Evolutionary conservation across 2,113 vertebrate species (phyloP), one percentile per base, ranked within the genome.

Genomic region (Hydropotes inermis): DNA sequence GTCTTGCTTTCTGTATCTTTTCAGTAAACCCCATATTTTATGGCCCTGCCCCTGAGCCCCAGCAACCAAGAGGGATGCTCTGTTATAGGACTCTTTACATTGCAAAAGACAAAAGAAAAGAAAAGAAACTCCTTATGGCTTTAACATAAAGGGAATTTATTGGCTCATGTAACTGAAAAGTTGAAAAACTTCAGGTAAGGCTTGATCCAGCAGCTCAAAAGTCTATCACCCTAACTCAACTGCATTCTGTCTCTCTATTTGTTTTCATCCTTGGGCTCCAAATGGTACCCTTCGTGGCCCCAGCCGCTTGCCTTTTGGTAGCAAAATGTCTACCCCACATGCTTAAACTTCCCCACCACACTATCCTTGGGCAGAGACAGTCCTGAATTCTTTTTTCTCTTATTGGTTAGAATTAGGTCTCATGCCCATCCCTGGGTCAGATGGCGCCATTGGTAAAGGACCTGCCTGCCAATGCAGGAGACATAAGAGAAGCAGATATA

Each of bases 401-500:
- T 47, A 58, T 45, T 83, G 94, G 57, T 12, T 54, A 39, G 74
- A 58, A 7, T 88, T n/a, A 54, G 52, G n/a, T 30, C 70, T 57
- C 70, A 12, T 28, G 67, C n/a, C 27, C 28, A 5, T 14, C n/a
- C 25, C 33, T 25, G 43, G 30, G 47, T 89, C 70, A 7, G 10
- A 39, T 39, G 67, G 19, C 2, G 2, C 67, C 67, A 6, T 39
- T 70, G 19, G 19, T 70, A 39, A 70, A 70, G 19, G 19, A 70
- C n/a, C n/a, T 39, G n/a, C n/a, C 67, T 39, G 19, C n/a, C n/a
- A 6, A 3, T 39, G 10, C n/a, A 70, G 67, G 67, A 70, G 19
- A 70, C 67, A 3, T 12, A 23, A 36, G 64, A 70, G n/a, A 70
- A 0, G 10, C 19, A 0, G 67, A 10, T 70, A 39, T 0, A 10